Conservation (phyloP, 2,797 vertebrate genomes). For the Paedocypris micromegethes region DNA sequence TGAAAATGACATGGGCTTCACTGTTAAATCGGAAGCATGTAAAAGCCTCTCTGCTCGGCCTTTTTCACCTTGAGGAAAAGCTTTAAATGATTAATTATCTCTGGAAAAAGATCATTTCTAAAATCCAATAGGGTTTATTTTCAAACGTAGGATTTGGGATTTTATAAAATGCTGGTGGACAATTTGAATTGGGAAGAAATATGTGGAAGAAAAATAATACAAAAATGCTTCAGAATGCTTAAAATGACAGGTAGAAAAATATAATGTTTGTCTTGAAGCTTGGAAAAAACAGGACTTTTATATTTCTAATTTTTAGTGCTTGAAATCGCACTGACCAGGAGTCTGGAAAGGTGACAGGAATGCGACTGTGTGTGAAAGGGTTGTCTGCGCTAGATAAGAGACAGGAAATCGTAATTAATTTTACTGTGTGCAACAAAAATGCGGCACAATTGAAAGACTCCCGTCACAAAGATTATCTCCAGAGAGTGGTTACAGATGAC, state of each 20-base stretch:
- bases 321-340: conserved; percentile 55
- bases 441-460: conserved; percentile 47
- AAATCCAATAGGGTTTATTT: no score
- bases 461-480: no score
- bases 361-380: conserved; percentile 64
- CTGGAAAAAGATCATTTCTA: not conserved
- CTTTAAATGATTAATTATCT: conserved; percentile 28
- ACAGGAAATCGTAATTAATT: conserved; percentile 64
- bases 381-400: conserved; percentile 64
- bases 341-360: conserved; percentile 67
- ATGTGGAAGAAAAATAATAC: no score
- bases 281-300: conserved; percentile 14
- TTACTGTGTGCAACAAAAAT: conserved; percentile 59
- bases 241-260: no score
- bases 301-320: conserved; percentile 71
- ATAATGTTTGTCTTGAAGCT: no score
- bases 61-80: conserved; percentile 34
- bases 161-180: no score
- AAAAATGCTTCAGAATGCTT: no score
- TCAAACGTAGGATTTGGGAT: no score
- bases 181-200: no score
- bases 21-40: conserved; percentile 43
- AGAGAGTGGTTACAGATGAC: no score
- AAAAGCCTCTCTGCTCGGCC: conserved; percentile 30
- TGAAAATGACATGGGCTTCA: conserved; percentile 48